Evolutionary conservation across 2,797 vertebrate genomes (phyloP), one percentile per base, ranked within the genome.

Genomic region (Argentina silus): DNA sequence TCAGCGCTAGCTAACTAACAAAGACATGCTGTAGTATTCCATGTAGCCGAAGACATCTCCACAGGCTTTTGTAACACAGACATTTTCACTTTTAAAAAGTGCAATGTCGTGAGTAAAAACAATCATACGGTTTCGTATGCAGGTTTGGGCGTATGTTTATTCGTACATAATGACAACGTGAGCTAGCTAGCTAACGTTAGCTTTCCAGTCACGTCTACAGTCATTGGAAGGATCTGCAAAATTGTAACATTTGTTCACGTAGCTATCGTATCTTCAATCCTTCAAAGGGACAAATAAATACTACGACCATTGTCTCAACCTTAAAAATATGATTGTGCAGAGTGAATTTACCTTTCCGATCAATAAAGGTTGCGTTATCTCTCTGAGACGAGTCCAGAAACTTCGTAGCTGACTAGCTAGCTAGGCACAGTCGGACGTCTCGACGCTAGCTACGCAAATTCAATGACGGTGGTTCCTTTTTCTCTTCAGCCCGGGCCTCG

Each of bases 351-450:
- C 74, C 80, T 77, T 2, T 60, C n/a, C 14, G 27, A 19, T 17
- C 45, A 36, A 70, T 36, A 67, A 59, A 42, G 47, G 10, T 67
- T 7, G 47, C 56, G 19, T 72, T 76, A 67, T 21, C 27, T 67
- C 67, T 69, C 60, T 67, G 12, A 74, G 70, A 66, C 61, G 77
- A 70, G 78, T 76, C 70, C 76, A 67, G 74, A 87, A 87, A 87
- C 78, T 85, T 85, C 78, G 81, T 81, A 66, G 45, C 61, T 56
- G 19, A 19, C 53, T 63, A 43, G 61, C 44, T 47, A 66, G 36
- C 45, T 19, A 65, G 4, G 15, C 64, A 81, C 67, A 66, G 64
- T 68, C 56, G 71, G 15, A 70, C 63, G 64, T 76, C 66, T 68
- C 69, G 61, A 47, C 79, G 74, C 72, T 61, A 61, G 59, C 36